Evolutionary conservation across 2,113 vertebrate genomes (phyloP).

Genomic region (Cyphomyrus plagiostoma): DNA sequence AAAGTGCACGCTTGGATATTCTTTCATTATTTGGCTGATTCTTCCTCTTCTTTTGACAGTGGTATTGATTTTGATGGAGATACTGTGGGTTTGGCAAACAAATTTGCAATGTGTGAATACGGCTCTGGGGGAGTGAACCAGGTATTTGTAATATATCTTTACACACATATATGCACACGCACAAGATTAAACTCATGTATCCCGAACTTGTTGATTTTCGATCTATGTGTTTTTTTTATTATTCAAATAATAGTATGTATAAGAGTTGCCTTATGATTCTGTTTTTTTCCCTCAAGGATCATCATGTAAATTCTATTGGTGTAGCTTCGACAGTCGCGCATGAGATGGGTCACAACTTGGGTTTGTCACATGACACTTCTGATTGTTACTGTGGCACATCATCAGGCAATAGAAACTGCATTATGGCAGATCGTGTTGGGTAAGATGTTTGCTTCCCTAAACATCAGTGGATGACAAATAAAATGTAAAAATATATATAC

Average conservation of each 20-base stretch:
- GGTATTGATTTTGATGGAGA: constrained; percentile 64
- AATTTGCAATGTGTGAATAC: constrained; percentile 71
- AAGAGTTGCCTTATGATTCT: neutral
- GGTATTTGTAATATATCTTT: constrained; percentile 46
- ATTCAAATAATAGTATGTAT: neutral
- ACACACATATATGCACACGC: too few relatives aligned
- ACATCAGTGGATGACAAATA: neutral
- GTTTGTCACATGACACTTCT: constrained; percentile 70
- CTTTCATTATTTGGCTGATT: neutral
- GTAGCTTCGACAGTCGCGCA: constrained; percentile 82
- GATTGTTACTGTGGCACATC: constrained; percentile 60
- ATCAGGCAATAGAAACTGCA: constrained; percentile 52
- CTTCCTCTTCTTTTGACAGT: constrained; percentile 43
- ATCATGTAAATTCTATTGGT: constrained; percentile 57
- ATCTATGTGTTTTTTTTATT: neutral
- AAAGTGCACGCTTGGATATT: neutral
- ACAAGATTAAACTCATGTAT: neutral
- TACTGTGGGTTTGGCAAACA: constrained; percentile 78
- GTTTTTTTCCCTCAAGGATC: constrained; percentile 61
- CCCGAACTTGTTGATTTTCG: neutral
- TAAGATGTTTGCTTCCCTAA: constrained; percentile 39
- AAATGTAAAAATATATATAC: neutral
- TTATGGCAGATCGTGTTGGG: constrained; percentile 74
- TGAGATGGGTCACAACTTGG: constrained; percentile 91
- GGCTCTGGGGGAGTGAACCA: constrained; percentile 77